phyloP scores from a whole-genome alignment of 2,113 vertebrate species.

The Fulmarus glacialis region DNA sequence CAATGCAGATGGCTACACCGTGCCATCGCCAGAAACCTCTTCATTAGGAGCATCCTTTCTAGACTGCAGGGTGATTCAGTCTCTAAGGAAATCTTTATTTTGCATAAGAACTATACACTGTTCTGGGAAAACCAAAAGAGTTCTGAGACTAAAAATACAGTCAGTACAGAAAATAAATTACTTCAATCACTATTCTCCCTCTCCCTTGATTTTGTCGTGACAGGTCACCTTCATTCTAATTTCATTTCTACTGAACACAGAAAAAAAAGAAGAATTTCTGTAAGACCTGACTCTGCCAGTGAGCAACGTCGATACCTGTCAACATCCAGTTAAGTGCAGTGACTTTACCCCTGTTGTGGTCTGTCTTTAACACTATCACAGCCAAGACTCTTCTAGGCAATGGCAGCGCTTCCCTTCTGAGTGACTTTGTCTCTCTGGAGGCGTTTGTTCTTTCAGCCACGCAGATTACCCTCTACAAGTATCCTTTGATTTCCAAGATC shows the following conservation, averaged over 20 bases:
- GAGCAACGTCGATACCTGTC: not conserved
- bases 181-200: not conserved
- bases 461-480: not conserved
- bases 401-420: not conserved
- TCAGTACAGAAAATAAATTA: not conserved
- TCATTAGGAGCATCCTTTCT: not conserved
- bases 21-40: not conserved
- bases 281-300: not conserved
- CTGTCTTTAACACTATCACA: not conserved
- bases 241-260: not conserved
- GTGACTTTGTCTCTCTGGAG: not conserved
- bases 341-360: not conserved
- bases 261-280: not conserved
- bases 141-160: not conserved
- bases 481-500: constrained; percentile 11
- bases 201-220: not conserved
- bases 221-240: not conserved
- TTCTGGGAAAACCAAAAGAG: not conserved
- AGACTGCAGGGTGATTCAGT: not conserved
- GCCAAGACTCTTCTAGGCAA: not conserved
- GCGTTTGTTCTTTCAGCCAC: not conserved
- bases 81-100: not conserved
- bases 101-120: not conserved
- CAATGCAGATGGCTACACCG: not conserved
- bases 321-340: not conserved